Conservation (phyloP, 1,140 invertebrate genomes). For the Halictus rubicundus region DNA sequence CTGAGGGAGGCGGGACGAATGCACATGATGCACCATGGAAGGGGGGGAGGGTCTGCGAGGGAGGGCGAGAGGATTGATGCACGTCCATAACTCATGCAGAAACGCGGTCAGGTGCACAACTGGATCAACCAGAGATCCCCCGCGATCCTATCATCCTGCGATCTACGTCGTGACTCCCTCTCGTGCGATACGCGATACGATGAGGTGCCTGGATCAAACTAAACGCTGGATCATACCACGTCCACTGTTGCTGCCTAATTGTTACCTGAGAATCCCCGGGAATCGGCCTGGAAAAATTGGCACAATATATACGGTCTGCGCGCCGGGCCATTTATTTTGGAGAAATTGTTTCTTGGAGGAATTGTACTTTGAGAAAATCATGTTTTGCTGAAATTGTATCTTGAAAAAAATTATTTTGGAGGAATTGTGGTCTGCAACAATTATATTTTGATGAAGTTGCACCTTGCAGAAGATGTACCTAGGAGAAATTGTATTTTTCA, state of each 20-base stretch:
- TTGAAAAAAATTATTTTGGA: too few relatives aligned
- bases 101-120: constrained; percentile 77
- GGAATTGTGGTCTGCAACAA: too few relatives aligned
- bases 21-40: constrained; percentile 11
- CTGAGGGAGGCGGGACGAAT: constrained; percentile 30
- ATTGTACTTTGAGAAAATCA: too few relatives aligned
- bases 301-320: too few relatives aligned
- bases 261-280: neutral
- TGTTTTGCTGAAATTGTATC: too few relatives aligned
- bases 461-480: too few relatives aligned
- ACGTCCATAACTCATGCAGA: constrained; percentile 70
- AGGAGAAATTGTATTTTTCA: too few relatives aligned
- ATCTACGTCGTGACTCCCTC: constrained; percentile 68
- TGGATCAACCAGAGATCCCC: constrained; percentile 71
- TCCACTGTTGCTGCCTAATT: constrained; percentile 37
- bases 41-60: neutral
- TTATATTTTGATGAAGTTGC: too few relatives aligned
- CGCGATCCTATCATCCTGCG: constrained; percentile 66
- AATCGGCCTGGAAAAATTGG: too few relatives aligned
- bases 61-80: constrained; percentile 64
- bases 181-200: constrained; percentile 56
- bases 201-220: constrained; percentile 48
- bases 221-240: neutral
- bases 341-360: too few relatives aligned
- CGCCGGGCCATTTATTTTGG: too few relatives aligned